A percentile compares a stretch with the other conserved stretches of the same genome.
Conservation (phyloP, 1,140 invertebrate genomes). For the Ganaspis sp. region DNA sequence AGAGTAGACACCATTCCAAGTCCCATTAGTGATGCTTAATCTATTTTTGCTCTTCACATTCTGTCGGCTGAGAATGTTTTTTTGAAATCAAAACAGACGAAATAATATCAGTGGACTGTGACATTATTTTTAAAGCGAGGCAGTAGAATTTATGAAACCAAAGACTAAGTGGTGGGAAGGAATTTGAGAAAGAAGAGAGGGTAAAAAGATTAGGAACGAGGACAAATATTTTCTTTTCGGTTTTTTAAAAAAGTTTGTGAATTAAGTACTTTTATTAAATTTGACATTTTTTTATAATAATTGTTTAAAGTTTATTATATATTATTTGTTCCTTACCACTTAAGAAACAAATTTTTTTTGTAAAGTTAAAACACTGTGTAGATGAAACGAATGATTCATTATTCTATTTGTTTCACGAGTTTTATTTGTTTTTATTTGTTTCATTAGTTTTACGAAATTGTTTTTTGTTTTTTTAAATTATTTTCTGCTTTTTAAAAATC, state of each 20-base stretch:
- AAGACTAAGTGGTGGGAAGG: not conserved
- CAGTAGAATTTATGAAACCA: not conserved
- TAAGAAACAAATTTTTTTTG: too few species aligned
- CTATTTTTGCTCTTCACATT: not conserved
- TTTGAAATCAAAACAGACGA: conserved; percentile 51
- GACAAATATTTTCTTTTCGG: not conserved
- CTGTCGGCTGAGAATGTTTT: not conserved
- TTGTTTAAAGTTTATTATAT: too few species aligned
- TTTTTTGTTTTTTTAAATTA: too few species aligned
- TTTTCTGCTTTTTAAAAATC: too few species aligned
- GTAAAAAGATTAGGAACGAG: not conserved
- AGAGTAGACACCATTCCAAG: not conserved
- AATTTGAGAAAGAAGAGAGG: not conserved
- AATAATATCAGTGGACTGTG: conserved; percentile 58
- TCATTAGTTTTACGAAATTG: too few species aligned
- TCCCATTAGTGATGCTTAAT: not conserved
- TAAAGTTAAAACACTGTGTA: too few species aligned
- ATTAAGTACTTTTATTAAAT: not conserved
- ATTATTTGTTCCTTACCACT: too few species aligned
- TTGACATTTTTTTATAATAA: not conserved
- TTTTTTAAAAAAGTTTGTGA: not conserved
- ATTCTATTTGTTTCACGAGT: too few species aligned
- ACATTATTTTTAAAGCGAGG: conserved; percentile 59
- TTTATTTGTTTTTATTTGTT: too few species aligned
- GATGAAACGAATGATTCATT: too few species aligned